A percentile compares a stretch with the other conserved stretches of the same genome.
Evolutionary conservation across 2,888 invertebrate species (phyloP).

Genomic region (Eilema sororculum): DNA sequence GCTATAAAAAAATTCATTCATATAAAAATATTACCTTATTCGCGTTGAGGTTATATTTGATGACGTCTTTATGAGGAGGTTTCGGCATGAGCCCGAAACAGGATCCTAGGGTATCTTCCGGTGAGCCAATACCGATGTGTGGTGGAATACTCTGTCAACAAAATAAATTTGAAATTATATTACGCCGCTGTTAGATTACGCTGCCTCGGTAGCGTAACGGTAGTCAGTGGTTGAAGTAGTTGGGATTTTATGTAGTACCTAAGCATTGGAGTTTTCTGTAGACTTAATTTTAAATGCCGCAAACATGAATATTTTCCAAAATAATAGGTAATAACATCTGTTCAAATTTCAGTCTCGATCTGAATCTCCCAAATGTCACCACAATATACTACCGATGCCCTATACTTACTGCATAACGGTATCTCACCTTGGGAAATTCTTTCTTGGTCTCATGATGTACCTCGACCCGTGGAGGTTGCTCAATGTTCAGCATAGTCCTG

Average conservation of each 20-base stretch:
- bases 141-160: conserved; percentile 85
- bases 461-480: conserved; percentile 78
- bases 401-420: background rate
- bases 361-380: no score
- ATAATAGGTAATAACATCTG: no score
- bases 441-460: conserved; percentile 69
- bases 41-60: conserved; percentile 91
- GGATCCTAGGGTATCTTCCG: conserved; percentile 92
- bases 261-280: no score
- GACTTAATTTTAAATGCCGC: no score
- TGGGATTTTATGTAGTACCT: no score
- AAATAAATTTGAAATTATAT: background rate
- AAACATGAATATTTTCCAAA: no score
- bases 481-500: conserved; percentile 82
- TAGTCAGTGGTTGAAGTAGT: background rate
- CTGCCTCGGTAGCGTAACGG: background rate
- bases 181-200: background rate
- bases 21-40: conserved; percentile 80
- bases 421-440: conserved; percentile 74
- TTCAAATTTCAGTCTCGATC: no score
- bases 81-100: conserved; percentile 91
- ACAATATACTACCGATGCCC: no score
- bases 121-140: conserved; percentile 91
- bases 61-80: conserved; percentile 91
- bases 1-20: no score